Evolutionary conservation across 2,113 vertebrate species (phyloP).

Genomic region (Balaenoptera acutorostrata): DNA sequence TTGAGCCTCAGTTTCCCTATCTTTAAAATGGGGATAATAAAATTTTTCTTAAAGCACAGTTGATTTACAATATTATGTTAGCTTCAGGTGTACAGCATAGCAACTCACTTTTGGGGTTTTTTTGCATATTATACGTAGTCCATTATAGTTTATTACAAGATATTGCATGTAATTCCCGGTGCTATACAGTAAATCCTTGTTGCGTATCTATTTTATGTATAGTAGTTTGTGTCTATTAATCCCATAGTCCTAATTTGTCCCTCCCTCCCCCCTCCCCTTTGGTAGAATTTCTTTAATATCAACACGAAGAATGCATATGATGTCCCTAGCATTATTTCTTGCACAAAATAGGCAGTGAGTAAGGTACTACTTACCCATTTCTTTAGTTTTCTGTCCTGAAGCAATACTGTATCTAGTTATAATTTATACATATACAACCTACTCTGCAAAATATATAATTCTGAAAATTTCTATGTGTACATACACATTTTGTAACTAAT

Average conservation of each 20-base stretch:
- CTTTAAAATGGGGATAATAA: background rate
- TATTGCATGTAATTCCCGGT: background rate
- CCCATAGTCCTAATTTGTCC: background rate
- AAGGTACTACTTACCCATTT: background rate
- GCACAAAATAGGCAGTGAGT: background rate
- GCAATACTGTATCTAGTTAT: background rate
- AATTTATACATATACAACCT: background rate
- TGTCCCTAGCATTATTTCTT: background rate
- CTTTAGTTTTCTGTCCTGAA: background rate
- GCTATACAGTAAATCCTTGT: background rate
- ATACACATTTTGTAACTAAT: background rate
- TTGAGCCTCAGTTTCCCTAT: background rate
- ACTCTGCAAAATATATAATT: background rate
- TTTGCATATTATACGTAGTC: background rate
- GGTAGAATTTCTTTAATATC: background rate
- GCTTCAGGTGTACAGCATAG: background rate
- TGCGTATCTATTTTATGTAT: background rate
- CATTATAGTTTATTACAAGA: background rate
- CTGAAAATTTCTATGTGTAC: background rate
- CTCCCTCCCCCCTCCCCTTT: background rate
- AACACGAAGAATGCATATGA: background rate
- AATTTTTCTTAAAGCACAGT: background rate
- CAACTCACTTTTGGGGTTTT: background rate
- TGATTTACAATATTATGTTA: background rate
- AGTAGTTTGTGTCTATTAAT: background rate